Percentiles rank a stretch among this genome's conserved stretches.
Evolutionary conservation across 2,113 vertebrate species (phyloP).

Genomic region (Crocuta crocuta): DNA sequence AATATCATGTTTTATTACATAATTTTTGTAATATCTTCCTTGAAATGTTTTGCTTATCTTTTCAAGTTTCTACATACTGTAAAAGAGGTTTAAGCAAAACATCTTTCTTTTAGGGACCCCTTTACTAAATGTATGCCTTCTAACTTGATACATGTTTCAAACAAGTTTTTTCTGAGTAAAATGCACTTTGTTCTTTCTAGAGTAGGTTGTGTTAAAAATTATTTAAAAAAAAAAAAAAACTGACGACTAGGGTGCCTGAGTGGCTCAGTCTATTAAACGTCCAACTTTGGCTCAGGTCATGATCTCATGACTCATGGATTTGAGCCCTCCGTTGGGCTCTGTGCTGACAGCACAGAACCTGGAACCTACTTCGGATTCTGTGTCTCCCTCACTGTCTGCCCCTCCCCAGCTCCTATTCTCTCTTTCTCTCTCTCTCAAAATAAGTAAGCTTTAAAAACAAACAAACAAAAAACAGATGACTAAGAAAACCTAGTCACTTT

Average conservation of each 20-base stretch:
- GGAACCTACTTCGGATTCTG: too few relatives aligned
- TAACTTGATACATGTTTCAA: neutral
- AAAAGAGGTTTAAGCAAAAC: slow-evolving; percentile 36
- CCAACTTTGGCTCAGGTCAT: too few relatives aligned
- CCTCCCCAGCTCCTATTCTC: too few relatives aligned
- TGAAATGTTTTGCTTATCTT: neutral
- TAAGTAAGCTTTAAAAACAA: too few relatives aligned
- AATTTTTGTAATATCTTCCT: neutral
- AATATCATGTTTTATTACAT: neutral
- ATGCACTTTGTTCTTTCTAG: neutral
- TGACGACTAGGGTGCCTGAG: too few relatives aligned
- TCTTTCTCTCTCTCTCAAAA: too few relatives aligned
- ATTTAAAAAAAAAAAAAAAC: neutral
- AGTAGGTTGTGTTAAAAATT: neutral
- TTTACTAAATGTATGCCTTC: neutral
- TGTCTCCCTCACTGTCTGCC: too few relatives aligned
- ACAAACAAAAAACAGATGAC: neutral
- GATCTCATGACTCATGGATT: too few relatives aligned
- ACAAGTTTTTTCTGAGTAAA: slow-evolving; percentile 9
- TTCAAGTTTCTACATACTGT: neutral
- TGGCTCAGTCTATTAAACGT: too few relatives aligned
- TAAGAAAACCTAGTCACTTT: neutral
- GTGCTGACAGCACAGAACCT: too few relatives aligned
- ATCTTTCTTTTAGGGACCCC: neutral
- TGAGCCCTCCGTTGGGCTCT: too few relatives aligned